Base-by-base conservation (phyloP, 23 tunicate species). In the Halocynthia roretzi region DNA sequence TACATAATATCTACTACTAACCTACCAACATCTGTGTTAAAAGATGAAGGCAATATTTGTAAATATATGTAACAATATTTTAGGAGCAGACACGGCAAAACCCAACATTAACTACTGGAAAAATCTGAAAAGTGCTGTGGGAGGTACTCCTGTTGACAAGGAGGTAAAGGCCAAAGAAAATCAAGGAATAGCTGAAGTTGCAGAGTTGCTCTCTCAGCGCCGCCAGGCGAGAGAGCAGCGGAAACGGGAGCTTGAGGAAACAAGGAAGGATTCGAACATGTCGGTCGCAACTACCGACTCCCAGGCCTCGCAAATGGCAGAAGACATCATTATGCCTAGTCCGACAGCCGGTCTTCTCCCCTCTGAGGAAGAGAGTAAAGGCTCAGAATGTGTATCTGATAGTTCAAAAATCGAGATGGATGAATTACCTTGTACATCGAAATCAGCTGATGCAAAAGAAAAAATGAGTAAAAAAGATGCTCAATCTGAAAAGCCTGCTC, bases 21-120 rank as follows among this genome's bases (percentile, higher is more conserved):
- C 44, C 44, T 31, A 31, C 44, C 4, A 31, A 31, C 44, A 31
- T 31, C 44, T 31, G 44, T 31, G 2, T 0, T 31, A 4, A 31
- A 31, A 31, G 44, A 31, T 31, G 44, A 31, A 31, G 2, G 44
- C 44, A 31, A 31, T 31, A 31, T 1, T 31, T 31, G 44, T 31
- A 31, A 31, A 31, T 31, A 31, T 0, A 31, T 1, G 44, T 31
- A 31, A 31, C 44, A 31, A 31, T 31, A 31, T 31, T 31, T 31
- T 31, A 31, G 44, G 2, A 31, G 2, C 44, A 4, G 44, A 4
- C 4, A 1, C 44, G 44, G 44, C 44, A 1, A 31, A 31, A 31
- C 44, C 44, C 44, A 56, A 70, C 61, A 70, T 71, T 0, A 71
- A 81, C 50, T 81, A 81, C 61, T 81, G 84, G 84, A 81, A 71